These are phyloP conservation scores for Acromyrmex charruanus DNA, from an alignment of 1,140 invertebrate genomes.

Conservation along the genomic window DNA sequence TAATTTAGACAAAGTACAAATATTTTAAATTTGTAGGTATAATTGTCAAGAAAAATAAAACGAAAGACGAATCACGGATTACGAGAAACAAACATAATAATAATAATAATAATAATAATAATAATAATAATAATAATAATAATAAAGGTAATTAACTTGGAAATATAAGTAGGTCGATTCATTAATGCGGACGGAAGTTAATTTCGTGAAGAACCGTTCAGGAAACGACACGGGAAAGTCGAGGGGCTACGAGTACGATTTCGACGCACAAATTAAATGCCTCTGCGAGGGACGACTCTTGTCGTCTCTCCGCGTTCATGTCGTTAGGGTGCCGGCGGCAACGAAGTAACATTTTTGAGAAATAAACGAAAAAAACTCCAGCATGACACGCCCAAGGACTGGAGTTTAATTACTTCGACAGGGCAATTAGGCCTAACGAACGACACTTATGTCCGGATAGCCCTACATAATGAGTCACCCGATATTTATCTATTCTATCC, in stretches of 20 bases:
- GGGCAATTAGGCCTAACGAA: conserved; percentile 62
- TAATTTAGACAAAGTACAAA: not conserved
- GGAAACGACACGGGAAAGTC: conserved; percentile 17
- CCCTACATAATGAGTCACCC: conserved; percentile 50
- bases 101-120: too few species aligned
- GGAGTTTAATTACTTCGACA: conserved; percentile 50
- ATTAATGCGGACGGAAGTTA: not conserved
- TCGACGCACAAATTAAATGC: conserved; percentile 47
- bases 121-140: too few species aligned
- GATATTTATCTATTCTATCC: conserved; percentile 59
- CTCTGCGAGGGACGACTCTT: conserved; percentile 11
- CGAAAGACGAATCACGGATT: not conserved
- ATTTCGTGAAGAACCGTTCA: not conserved
- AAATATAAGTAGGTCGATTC: conserved; percentile 1
- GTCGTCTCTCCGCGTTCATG: conserved; percentile 8
- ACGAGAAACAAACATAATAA: not conserved
- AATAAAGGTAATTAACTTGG: not conserved
- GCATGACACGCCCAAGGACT: conserved; percentile 33
- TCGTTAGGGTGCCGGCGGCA: conserved; percentile 14
- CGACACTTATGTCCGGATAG: conserved; percentile 47
- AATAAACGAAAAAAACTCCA: conserved; percentile 46
- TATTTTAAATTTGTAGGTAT: not conserved
- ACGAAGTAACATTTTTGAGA: conserved; percentile 32
- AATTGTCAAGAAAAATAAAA: not conserved
- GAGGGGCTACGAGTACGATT: conserved; percentile 6